These are phyloP conservation scores for Mesoclemmys tuberculata DNA, from an alignment of 2,113 vertebrate species.

Conservation along the genomic window DNA sequence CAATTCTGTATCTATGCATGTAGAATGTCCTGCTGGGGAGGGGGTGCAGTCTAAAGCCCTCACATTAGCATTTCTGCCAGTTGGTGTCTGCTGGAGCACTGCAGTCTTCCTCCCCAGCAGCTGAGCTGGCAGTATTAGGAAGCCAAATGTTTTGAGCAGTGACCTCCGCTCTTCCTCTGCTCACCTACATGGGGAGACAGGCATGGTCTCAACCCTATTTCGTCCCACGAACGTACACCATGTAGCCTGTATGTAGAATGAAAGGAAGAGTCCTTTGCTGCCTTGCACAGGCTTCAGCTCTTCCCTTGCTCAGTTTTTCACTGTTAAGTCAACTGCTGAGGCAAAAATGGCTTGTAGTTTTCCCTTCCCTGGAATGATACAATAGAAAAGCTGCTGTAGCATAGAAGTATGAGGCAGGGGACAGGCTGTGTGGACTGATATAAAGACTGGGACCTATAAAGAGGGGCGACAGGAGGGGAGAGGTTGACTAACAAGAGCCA, in stretches of 20 bases:
- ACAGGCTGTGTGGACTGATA: not conserved
- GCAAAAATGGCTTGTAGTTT: not conserved
- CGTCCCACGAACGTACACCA: fast-evolving
- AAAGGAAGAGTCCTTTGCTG: not conserved
- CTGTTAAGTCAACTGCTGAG: not conserved
- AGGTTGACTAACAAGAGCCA: not conserved
- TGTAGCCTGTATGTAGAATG: not conserved
- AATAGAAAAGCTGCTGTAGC: not conserved
- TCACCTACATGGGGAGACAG: not conserved
- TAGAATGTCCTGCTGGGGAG: not conserved
- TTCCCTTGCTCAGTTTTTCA: not conserved
- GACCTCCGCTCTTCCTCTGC: not conserved
- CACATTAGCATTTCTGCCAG: not conserved
- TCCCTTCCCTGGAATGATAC: not conserved
- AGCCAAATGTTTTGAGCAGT: not conserved
- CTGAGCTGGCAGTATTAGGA: not conserved
- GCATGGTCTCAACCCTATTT: not conserved
- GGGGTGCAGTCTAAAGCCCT: not conserved
- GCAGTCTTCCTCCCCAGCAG: not conserved
- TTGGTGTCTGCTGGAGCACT: not conserved
- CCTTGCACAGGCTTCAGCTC: not conserved
- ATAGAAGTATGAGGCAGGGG: not conserved
- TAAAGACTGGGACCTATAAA: not conserved
- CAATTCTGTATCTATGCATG: not conserved
- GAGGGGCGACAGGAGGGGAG: not conserved